Evolutionary conservation across 1,140 invertebrate genomes (phyloP).

Genomic region (Cheumatopsyche charites): DNA sequence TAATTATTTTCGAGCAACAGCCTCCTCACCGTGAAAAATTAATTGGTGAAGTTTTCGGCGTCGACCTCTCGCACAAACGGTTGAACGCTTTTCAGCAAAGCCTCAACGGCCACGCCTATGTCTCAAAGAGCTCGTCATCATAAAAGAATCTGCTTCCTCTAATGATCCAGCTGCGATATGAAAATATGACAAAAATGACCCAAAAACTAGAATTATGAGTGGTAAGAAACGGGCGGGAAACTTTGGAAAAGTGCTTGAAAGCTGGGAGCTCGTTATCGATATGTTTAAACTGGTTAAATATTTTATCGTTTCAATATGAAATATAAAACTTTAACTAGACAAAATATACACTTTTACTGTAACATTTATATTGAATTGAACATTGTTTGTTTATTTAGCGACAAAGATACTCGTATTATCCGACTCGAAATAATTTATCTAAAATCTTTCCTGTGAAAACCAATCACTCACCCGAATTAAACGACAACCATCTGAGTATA

Average conservation of each 20-base stretch:
- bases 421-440: no score
- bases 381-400: no score
- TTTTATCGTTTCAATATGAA: conserved; percentile 21
- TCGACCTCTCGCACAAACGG: conserved; percentile 2
- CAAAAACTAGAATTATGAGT: background rate
- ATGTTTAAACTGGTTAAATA: background rate
- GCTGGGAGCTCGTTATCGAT: background rate
- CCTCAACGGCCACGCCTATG: background rate
- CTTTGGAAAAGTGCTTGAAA: background rate
- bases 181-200: background rate
- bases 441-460: background rate
- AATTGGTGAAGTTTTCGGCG: conserved; percentile 47
- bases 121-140: background rate
- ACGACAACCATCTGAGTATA: background rate
- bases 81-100: background rate
- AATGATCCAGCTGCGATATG: background rate
- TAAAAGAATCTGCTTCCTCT: conserved; percentile 8
- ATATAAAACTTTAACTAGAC: conserved; percentile 1
- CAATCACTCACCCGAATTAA: conserved; percentile 7
- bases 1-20: conserved; percentile 48
- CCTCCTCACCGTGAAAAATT: conserved; percentile 41
- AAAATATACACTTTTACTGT: no score
- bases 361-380: no score
- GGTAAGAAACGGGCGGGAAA: background rate
- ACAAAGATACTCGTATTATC: no score